Evolutionary conservation across 2,888 invertebrate genomes (phyloP).

Genomic region (Epirrhoe alternata): DNA sequence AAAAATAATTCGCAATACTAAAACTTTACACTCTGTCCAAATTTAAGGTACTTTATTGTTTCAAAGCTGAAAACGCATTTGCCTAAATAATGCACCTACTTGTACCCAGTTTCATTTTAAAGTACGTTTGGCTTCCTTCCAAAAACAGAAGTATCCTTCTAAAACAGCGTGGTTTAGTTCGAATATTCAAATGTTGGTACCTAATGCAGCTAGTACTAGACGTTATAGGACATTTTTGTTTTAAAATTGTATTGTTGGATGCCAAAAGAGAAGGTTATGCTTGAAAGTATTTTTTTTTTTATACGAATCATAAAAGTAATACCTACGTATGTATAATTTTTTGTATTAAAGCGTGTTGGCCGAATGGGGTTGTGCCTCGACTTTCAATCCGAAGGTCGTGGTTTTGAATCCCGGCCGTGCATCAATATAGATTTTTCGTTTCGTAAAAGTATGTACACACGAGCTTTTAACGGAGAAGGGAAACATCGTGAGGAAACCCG

Average conservation of each 20-base stretch:
- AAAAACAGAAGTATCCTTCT: slow-evolving; percentile 29
- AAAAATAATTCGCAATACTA: neutral
- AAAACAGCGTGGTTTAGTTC: slow-evolving; percentile 26
- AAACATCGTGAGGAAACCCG: too few species aligned
- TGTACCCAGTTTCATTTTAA: slow-evolving; percentile 23
- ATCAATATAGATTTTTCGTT: too few species aligned
- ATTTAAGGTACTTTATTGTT: slow-evolving; percentile 5
- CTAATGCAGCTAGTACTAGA: slow-evolving; percentile 9
- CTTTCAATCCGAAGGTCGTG: too few species aligned
- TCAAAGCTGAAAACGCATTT: slow-evolving; percentile 16
- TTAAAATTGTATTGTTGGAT: neutral
- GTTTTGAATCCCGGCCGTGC: too few species aligned
- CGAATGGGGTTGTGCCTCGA: too few species aligned
- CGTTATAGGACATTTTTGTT: slow-evolving; percentile 9
- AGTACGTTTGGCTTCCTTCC: slow-evolving; percentile 28
- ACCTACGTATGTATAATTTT: too few species aligned
- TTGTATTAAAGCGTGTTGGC: too few species aligned
- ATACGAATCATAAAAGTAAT: too few species aligned
- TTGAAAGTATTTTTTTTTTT: too few species aligned
- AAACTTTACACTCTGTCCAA: slow-evolving; percentile 1
- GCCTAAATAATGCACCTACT: slow-evolving; percentile 15
- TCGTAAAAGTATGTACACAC: too few species aligned
- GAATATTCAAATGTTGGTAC: slow-evolving; percentile 29
- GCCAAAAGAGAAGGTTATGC: neutral
- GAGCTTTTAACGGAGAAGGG: too few species aligned